These are phyloP conservation scores for Harpagoxenus sublaevis DNA, from an alignment of 2,888 invertebrate species.

Conservation along the genomic window DNA sequence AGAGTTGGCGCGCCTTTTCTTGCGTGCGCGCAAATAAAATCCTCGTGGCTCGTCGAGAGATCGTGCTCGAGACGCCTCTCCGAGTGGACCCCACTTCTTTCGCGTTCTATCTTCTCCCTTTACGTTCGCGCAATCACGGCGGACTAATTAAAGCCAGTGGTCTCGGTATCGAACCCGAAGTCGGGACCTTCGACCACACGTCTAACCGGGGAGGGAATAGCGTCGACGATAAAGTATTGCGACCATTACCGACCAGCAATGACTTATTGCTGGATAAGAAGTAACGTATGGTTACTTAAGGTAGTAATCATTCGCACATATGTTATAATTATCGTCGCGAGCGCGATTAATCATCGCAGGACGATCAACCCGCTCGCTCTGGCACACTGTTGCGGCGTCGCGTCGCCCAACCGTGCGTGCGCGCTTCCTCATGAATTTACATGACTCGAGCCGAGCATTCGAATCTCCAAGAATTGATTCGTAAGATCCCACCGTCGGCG, in stretches of 20 bases:
- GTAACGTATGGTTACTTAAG: constrained; percentile 73
- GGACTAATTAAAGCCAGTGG: constrained; percentile 68
- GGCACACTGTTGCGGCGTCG: constrained; percentile 48
- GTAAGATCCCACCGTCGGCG: constrained; percentile 25
- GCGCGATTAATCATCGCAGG: constrained; percentile 69
- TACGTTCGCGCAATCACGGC: constrained; percentile 56
- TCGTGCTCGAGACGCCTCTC: constrained; percentile 33
- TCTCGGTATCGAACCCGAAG: constrained; percentile 54
- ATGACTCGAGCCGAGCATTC: constrained; percentile 26
- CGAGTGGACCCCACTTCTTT: background rate
- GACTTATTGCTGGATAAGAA: constrained; percentile 70
- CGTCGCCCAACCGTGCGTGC: constrained; percentile 22
- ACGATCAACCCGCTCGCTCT: constrained; percentile 29
- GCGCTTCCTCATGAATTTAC: constrained; percentile 46
- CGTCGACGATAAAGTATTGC: constrained; percentile 67
- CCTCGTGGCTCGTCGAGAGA: constrained; percentile 23
- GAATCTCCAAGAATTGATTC: constrained; percentile 32
- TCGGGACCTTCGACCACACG: constrained; percentile 67
- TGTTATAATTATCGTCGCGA: constrained; percentile 73
- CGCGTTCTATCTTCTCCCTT: constrained; percentile 51
- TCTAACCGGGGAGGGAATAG: constrained; percentile 57
- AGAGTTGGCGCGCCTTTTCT: constrained; percentile 19
- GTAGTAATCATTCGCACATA: constrained; percentile 73
- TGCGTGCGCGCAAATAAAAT: constrained; percentile 50
- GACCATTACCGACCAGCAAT: constrained; percentile 69